Conservation (phyloP, 2,113 vertebrate species). For the Platichthys stellatus region DNA sequence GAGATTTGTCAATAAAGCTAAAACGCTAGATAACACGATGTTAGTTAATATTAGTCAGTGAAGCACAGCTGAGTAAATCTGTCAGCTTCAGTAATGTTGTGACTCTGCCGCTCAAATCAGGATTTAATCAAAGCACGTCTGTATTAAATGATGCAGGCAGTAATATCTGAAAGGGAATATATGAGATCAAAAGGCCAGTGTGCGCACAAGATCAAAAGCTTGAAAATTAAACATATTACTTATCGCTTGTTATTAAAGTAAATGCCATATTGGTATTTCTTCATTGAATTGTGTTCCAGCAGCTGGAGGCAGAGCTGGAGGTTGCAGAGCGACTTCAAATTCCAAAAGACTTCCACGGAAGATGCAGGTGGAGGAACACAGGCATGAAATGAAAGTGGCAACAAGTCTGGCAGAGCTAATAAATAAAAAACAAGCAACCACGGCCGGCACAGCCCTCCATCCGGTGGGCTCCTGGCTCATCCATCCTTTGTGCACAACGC, state of each 20-base stretch:
- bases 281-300: constrained; percentile 26
- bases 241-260: constrained; percentile 47
- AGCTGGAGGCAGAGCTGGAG: constrained; percentile 12
- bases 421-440: constrained; percentile 73
- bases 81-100: constrained; percentile 33
- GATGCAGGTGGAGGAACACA: constrained; percentile 68
- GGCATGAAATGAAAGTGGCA: constrained; percentile 74
- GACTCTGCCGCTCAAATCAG: constrained; percentile 16
- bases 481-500: constrained; percentile 43
- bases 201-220: constrained; percentile 38
- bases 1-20: background rate
- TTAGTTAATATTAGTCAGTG: constrained; percentile 14
- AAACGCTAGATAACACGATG: background rate
- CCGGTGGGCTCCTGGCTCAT: constrained; percentile 43
- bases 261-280: constrained; percentile 13
- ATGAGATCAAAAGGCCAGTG: constrained; percentile 44
- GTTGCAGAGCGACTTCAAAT: constrained; percentile 43
- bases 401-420: constrained; percentile 69
- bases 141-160: constrained; percentile 11
- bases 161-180: constrained; percentile 32
- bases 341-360: constrained; percentile 31
- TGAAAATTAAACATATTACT: constrained; percentile 30
- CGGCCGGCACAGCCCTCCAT: constrained; percentile 47
- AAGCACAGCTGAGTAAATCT: background rate
- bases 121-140: constrained; percentile 30